Base-by-base conservation (phyloP, 2,797 vertebrate genomes). In the Lutjanus argentimaculatus region DNA sequence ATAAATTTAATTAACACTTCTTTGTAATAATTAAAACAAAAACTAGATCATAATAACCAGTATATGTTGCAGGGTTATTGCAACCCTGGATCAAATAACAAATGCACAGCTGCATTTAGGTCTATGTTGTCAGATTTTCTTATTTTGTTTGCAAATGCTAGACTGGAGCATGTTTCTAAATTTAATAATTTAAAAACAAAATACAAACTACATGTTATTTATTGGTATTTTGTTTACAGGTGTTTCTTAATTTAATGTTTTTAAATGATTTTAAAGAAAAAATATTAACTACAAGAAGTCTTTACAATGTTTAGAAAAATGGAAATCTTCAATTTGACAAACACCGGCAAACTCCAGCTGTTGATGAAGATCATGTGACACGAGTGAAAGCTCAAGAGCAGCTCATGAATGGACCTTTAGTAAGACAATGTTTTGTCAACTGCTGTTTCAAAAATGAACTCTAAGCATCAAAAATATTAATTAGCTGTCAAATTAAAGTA, bases 281-380 rank as follows among this genome's bases (percentile, higher is more conserved):
- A 58, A 62, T 11, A 56, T 22, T 3, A 69, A 49, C 46, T 25
- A n/a, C 2, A 25, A 45, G 2, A 46, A 10, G 12, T 72, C 1
- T 52, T 30, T 53, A 8, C 66, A 59, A 5, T 61, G n/a, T 45
- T 64, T 4, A 36, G 30, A 69, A 49, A 77, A 67, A 62, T 36
- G 1, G 0, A 46, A 22, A 64, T 45, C 2, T 61, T 51, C 2
- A 58, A 9, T 48, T n/a, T 6, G 8, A 55, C 25, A n/a, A 51
- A 4, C 42, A 49, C 12, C 3, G 9, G 3, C 10, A 45, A 69
- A 76, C 7, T 67, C 55, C 2, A n/a, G 42, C 9, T n/a, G n/a
- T 46, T 52, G 48, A 14, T 67, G 10, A 74, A 43, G 42, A 43
- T 78, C 36, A 70, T 22, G n/a, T 11, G 36, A 40, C 46, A 42